Evolutionary conservation across 2,797 vertebrate genomes (phyloP), one percentile per base, ranked within the genome.

Genomic region (Clarias laeviceps): DNA sequence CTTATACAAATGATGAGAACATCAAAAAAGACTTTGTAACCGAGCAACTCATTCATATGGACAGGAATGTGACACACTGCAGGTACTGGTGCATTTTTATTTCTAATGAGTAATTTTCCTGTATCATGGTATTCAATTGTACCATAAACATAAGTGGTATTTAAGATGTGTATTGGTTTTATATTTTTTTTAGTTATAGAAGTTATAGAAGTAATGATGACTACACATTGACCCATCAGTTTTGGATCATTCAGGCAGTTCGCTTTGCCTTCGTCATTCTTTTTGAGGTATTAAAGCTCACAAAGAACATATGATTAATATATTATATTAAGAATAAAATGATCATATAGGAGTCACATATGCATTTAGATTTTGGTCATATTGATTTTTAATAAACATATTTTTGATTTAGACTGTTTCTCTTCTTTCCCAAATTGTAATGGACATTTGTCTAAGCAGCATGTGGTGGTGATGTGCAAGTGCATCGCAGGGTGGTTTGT

Each of bases 401-500:
- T 27, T 54, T 54, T 57, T n/a, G 3, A 22, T 66, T 84, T 57
- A 18, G 73, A 76, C 40, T 69, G 22, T 80, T 32, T 56, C 11
- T 62, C 22, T 15, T 37, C 9, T 70, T 57, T 3, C 40, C 22
- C 15, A 29, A 56, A 74, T 56, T 74, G 72, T 56, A 24, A 32
- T 78, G 29, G 32, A 24, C 32, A 37, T 61, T 37, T 91, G 68
- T 90, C 32, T 34, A 90, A 76, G 83, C 94, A 99, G 98, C 97
- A 99, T 0, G 96, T 96, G 45, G 96, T 97, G 1, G 94, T 99
- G 83, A 96, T 97, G 1, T 95, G 94, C 91, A 99, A 99, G 82
- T 95, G 97, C 84, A 92, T 98, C 0, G 96, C 96, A 0, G 96
- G 97, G 82, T 98, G 97, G 97, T 98, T 97, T 66, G 95, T 99